phyloP scores from a whole-genome alignment of 2,113 vertebrate genomes.

The Chaetorhynchus papuensis region DNA sequence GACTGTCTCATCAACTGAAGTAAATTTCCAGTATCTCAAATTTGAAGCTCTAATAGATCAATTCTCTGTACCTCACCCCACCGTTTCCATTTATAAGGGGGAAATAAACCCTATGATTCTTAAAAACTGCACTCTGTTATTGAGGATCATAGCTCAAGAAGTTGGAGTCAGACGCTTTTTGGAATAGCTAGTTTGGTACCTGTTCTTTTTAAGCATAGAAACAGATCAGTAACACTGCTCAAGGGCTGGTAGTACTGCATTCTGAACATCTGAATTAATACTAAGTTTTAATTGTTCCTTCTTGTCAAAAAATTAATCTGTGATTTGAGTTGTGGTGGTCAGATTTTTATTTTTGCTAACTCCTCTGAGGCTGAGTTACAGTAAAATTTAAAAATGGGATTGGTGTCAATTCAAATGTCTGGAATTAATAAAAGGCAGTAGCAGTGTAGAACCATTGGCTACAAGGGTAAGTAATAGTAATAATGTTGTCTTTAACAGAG shows the following conservation, averaged over 20 bases:
- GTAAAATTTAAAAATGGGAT: not conserved
- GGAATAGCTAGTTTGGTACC: not conserved
- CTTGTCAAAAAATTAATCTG: not conserved
- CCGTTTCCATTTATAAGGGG: not conserved
- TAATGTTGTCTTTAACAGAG: not conserved
- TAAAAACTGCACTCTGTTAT: not conserved
- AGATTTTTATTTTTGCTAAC: not conserved
- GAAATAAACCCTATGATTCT: not conserved
- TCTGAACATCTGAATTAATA: not conserved
- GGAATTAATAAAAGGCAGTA: not conserved
- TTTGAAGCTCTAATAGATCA: not conserved
- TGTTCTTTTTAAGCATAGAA: not conserved
- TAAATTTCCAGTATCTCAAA: not conserved
- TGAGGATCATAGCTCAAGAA: not conserved
- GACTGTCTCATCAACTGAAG: not conserved
- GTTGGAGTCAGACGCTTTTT: not conserved
- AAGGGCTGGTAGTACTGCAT: not conserved
- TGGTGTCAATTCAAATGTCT: fast-evolving
- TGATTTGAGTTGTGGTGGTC: not conserved
- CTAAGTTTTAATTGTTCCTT: not conserved
- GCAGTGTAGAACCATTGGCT: not conserved
- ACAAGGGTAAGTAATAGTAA: not conserved
- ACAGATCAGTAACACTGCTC: not conserved
- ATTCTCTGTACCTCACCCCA: not conserved
- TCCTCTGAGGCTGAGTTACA: not conserved